phyloP scores from a whole-genome alignment of 2,113 vertebrate genomes.

The Melospiza georgiana region DNA sequence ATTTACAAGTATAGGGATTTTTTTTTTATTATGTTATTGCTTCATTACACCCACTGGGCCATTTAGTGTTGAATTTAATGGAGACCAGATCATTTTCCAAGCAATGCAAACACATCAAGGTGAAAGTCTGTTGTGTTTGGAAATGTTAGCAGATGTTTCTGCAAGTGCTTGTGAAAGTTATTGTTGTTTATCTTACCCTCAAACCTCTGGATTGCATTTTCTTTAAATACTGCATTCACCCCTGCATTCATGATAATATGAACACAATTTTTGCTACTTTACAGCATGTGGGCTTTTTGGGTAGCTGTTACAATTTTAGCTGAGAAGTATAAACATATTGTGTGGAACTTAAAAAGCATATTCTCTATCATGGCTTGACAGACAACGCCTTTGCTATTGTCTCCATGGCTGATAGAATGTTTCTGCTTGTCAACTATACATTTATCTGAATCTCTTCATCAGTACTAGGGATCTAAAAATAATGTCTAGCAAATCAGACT shows the following conservation, averaged over 20 bases:
- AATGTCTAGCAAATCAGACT: neutral
- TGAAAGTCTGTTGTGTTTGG: conserved; percentile 32
- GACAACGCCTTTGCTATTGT: neutral
- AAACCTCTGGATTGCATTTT: neutral
- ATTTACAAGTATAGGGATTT: conserved; percentile 16
- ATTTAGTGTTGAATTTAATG: conserved; percentile 63
- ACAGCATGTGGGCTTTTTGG: accelerated
- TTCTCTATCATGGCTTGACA: neutral
- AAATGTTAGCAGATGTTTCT: conserved; percentile 55
- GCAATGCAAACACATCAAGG: conserved; percentile 47
- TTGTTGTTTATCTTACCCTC: neutral
- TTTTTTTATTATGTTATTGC: conserved; percentile 30
- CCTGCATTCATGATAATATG: neutral
- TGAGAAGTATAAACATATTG: neutral
- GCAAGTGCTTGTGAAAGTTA: neutral
- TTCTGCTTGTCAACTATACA: neutral
- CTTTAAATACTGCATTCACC: neutral
- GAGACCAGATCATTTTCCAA: conserved; percentile 53
- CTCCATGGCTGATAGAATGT: neutral
- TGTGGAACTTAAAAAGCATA: neutral
- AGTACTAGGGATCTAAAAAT: neutral
- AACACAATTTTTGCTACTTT: neutral
- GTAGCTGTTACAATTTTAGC: neutral
- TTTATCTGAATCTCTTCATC: neutral
- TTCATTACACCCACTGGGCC: conserved; percentile 60